These are phyloP conservation scores for Ectemnius cavifrons DNA, from an alignment of 2,888 invertebrate species.

Conservation along the genomic window DNA sequence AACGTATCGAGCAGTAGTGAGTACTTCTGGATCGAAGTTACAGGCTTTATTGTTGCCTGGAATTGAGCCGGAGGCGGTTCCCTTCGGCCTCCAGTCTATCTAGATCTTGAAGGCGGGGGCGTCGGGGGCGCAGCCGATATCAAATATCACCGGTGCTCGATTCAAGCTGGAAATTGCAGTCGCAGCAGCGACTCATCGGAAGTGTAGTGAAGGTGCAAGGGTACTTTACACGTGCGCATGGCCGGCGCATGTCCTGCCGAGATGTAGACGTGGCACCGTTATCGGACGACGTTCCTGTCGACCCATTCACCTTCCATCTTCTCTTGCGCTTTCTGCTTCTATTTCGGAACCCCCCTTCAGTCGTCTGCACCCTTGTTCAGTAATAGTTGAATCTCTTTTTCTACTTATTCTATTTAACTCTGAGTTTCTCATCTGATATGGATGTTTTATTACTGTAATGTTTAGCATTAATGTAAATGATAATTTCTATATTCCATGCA, in stretches of 20 bases:
- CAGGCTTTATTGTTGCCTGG: not conserved
- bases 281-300: slow-evolving; percentile 52
- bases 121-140: slow-evolving; percentile 17
- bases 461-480: too few relatives aligned
- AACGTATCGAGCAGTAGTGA: too few relatives aligned
- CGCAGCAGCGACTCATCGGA: slow-evolving; percentile 48
- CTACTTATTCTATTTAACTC: too few relatives aligned
- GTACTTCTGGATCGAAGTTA: not conserved
- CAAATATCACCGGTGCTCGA: slow-evolving; percentile 20
- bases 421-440: too few relatives aligned
- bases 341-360: not conserved
- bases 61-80: not conserved
- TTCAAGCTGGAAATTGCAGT: slow-evolving; percentile 50
- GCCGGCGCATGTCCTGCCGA: slow-evolving; percentile 60
- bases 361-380: not conserved
- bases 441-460: too few relatives aligned
- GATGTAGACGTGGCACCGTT: slow-evolving; percentile 57
- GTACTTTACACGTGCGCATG: slow-evolving; percentile 52
- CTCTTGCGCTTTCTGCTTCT: not conserved
- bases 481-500: too few relatives aligned
- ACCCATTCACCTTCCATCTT: slow-evolving; percentile 11
- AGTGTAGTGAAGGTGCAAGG: slow-evolving; percentile 35
- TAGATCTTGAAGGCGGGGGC: slow-evolving; percentile 27
- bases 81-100: slow-evolving; percentile 16
- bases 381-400: too few relatives aligned